phyloP scores from a whole-genome alignment of 2,888 invertebrate species.

The Corythucha ciliata region DNA sequence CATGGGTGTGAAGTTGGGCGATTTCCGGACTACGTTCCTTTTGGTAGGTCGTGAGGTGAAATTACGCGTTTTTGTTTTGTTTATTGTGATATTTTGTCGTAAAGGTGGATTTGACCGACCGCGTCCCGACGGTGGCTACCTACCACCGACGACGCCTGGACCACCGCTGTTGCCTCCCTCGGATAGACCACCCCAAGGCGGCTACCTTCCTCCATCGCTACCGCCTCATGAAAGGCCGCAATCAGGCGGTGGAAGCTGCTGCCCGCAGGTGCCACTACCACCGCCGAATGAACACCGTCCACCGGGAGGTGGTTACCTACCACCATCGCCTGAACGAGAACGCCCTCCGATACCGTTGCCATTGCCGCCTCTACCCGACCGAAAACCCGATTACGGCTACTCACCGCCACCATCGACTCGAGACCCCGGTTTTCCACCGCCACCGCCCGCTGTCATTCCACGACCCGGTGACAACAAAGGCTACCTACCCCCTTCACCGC shows the following conservation, averaged over 20 bases:
- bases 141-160: conserved; percentile 15
- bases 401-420: neutral
- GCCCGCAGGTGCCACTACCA: no score
- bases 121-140: conserved; percentile 18
- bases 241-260: conserved; percentile 6
- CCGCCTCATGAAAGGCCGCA: conserved; percentile 13
- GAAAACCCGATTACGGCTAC: conserved; percentile 9
- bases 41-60: conserved; percentile 17
- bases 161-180: conserved; percentile 11
- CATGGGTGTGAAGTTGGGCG: conserved; percentile 68
- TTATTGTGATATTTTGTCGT: no score
- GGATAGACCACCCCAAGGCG: conserved; percentile 18
- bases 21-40: conserved; percentile 14
- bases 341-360: conserved; percentile 1
- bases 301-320: conserved; percentile 8
- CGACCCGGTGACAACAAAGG: no score
- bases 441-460: neutral
- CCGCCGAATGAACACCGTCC: conserved; percentile 10
- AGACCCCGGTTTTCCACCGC: conserved; percentile 16
- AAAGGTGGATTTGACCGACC: conserved; percentile 22
- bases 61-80: no score
- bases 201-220: conserved; percentile 19
- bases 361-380: conserved; percentile 8
- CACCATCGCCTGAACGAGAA: conserved; percentile 12
- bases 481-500: conserved; percentile 20